Evolutionary conservation across 2,888 invertebrate genomes (phyloP).

Genomic region (Oxystoma pomonae): DNA sequence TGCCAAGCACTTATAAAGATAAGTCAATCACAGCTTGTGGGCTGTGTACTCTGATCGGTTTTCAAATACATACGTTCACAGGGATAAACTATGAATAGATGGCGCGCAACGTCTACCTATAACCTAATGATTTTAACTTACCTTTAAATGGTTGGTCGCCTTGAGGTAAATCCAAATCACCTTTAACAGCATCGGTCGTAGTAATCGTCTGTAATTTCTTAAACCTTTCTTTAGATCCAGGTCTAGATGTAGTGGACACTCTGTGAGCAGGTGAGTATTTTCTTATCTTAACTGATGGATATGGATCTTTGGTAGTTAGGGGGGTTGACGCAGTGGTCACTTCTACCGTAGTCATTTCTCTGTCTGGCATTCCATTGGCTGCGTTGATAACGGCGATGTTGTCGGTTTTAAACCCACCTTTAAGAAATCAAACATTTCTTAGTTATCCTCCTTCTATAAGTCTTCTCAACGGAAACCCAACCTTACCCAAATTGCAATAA

Average conservation of each 20-base stretch:
- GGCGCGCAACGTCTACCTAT: too few species aligned
- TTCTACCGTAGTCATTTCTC: constrained; percentile 34
- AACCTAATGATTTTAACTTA: too few species aligned
- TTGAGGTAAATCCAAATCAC: constrained; percentile 14
- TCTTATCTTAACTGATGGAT: constrained; percentile 60
- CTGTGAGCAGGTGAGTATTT: constrained; percentile 55
- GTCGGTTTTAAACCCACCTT: constrained; percentile 62
- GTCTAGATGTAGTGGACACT: constrained; percentile 36
- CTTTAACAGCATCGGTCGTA: neutral
- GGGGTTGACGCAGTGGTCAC: constrained; percentile 50
- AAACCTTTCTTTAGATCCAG: constrained; percentile 8
- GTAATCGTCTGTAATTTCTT: neutral
- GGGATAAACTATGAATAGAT: too few species aligned
- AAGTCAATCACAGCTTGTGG: too few species aligned
- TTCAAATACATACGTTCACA: too few species aligned
- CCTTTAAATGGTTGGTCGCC: constrained; percentile 34
- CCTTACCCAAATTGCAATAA: too few species aligned
- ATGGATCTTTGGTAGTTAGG: constrained; percentile 44
- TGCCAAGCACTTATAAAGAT: too few species aligned
- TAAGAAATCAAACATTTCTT: neutral
- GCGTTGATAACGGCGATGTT: constrained; percentile 64
- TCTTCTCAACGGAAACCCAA: too few species aligned
- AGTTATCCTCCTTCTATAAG: neutral
- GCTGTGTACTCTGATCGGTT: too few species aligned
- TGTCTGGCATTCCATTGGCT: constrained; percentile 46